Percentiles rank a stretch among this genome's conserved stretches.
Conservation (phyloP, 2,888 invertebrate genomes). For the Blastobasis adustella region DNA sequence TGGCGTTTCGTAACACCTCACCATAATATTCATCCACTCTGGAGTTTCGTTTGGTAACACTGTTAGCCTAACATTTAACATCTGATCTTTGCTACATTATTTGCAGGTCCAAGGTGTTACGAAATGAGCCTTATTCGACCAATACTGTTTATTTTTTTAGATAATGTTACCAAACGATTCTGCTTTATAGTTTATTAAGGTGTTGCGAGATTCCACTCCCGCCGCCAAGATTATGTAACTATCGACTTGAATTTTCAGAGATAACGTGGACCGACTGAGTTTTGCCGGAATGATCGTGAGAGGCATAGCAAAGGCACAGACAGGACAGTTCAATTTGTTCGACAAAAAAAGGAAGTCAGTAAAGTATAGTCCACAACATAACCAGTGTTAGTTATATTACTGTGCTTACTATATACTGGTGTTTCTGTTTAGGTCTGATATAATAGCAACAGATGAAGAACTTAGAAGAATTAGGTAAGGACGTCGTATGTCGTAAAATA, state of each 20-base stretch:
- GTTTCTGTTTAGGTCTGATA: constrained; percentile 26
- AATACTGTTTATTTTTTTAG: no score
- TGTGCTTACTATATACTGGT: background rate
- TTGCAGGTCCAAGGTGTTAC: background rate
- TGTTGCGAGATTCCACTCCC: no score
- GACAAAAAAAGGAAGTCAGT: constrained; percentile 31
- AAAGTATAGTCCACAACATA: background rate
- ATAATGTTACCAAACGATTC: no score
- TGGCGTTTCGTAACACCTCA: no score
- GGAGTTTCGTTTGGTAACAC: no score
- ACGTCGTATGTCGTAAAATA: background rate
- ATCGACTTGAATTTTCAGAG: constrained; percentile 23
- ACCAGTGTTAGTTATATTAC: background rate
- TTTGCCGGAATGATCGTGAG: constrained; percentile 47
- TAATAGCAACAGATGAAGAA: constrained; percentile 34
- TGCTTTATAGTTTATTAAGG: no score
- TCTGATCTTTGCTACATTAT: background rate
- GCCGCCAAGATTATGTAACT: no score
- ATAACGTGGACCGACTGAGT: constrained; percentile 41
- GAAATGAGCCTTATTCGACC: no score
- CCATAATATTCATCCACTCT: no score
- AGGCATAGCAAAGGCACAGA: constrained; percentile 28
- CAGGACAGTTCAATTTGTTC: constrained; percentile 28
- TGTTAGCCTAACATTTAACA: no score
- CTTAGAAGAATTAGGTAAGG: constrained; percentile 36